Evolutionary conservation across 2,888 invertebrate genomes (phyloP), one percentile per base, ranked within the genome.

Genomic region (Polymixis flavicincta): DNA sequence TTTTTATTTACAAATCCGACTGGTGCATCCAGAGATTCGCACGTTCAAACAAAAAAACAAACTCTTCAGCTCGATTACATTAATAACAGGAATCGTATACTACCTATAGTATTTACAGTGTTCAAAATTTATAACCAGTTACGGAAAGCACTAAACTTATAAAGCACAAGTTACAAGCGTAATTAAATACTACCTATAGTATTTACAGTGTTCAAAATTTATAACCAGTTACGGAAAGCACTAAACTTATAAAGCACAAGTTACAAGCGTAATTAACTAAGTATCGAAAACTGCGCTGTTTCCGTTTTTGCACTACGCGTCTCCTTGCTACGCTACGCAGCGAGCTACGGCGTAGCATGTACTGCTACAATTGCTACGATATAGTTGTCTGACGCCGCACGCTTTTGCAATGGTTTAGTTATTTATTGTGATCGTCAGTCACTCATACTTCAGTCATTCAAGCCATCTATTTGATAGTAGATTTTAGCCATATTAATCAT

Each of bases 331-430:
- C 19, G 55, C 76, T 82, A 82, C 48, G 25, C 25, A 19, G 14
- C 3, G n/a, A 6, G 83, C 78, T 78, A 77, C 78, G 77, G 54
- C 77, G 78, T 78, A 78, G 83, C 66, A 48, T n/a, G 19, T 25
- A n/a, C n/a, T 70, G 79, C 74, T 74, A 74, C 42, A 32, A 60
- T 61, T 60, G 65, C 77, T 77, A 83, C 66, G 78, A 32, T 25
- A 17, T n/a, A 17, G 9, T 22, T 19, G 4, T 22, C 17, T 32
- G 13, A 13, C 59, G 28, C 9, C 37, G 2, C 9, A 28, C 3
- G 32, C 22, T 63, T 52, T 37, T 37, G 19, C 1, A 28, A 59
- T 3, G 1, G 17, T 19, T 63, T 22, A 14, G 55, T 32, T 22
- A 22, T n/a, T 19, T 54, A 28, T 22, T 9, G 28, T 17, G n/a